Conservation (phyloP, 2,797 vertebrate species). For the Gymnoscopelus braueri region DNA sequence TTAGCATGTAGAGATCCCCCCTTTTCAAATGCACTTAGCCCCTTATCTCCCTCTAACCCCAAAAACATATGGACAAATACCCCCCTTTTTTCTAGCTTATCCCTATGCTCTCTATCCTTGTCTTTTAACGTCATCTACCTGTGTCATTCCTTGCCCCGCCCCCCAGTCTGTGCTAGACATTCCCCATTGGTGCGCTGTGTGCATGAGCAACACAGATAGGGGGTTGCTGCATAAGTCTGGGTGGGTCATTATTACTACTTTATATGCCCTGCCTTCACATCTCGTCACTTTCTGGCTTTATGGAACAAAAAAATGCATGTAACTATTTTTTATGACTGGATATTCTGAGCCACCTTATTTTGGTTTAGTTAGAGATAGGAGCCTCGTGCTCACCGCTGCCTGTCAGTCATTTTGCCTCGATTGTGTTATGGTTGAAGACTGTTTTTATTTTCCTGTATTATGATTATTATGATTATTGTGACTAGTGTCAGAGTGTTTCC, state of each 20-base stretch:
- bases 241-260: slow-evolving; percentile 54
- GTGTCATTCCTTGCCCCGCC: slow-evolving; percentile 61
- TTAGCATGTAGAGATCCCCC: slow-evolving; percentile 52
- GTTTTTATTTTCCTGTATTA: slow-evolving; percentile 51
- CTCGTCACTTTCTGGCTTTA: slow-evolving; percentile 75
- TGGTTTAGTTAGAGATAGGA: slow-evolving; percentile 72
- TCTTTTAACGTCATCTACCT: slow-evolving; percentile 41
- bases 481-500: slow-evolving; percentile 75
- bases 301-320: slow-evolving; percentile 76
- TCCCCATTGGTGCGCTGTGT: slow-evolving; percentile 82
- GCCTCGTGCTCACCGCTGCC: slow-evolving; percentile 68
- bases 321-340: slow-evolving; percentile 77
- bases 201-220: slow-evolving; percentile 78
- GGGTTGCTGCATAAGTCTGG: slow-evolving; percentile 68
- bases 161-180: slow-evolving; percentile 72
- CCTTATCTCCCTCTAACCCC: slow-evolving; percentile 35
- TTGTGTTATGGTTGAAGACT: slow-evolving; percentile 73
- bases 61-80: slow-evolving; percentile 35
- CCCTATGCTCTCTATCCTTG: slow-evolving; percentile 31
- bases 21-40: slow-evolving; percentile 68
- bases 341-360: slow-evolving; percentile 81
- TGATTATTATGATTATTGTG: slow-evolving; percentile 70
- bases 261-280: slow-evolving; percentile 73
- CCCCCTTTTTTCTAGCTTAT: slow-evolving; percentile 33
- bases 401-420: slow-evolving; percentile 75